A percentile compares a stretch with the other conserved stretches of the same genome.
phyloP scores from a whole-genome alignment of 2,888 invertebrate species.

The Axea sp. region DNA sequence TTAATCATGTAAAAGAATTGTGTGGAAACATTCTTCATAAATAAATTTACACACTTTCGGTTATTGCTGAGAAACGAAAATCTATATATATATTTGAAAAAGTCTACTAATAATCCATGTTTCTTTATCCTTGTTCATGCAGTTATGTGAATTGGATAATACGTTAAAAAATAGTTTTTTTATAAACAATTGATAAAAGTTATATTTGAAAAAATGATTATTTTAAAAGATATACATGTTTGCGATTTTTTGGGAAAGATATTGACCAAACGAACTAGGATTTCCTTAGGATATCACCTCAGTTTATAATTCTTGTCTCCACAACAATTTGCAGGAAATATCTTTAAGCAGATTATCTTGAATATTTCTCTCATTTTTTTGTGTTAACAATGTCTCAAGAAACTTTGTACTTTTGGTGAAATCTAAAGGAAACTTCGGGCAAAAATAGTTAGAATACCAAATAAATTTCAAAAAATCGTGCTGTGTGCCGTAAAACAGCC shows the following conservation, averaged over 20 bases:
- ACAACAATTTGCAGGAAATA: conserved; percentile 59
- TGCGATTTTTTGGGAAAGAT: conserved; percentile 52
- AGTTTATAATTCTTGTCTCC: conserved; percentile 62
- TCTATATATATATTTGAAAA: no score
- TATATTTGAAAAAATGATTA: conserved; percentile 18
- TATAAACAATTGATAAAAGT: conserved; percentile 12
- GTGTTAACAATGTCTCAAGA: conserved; percentile 53
- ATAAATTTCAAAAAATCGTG: conserved; percentile 57
- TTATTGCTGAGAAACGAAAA: no score
- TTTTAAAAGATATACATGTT: conserved; percentile 32
- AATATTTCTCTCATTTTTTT: conserved; percentile 58
- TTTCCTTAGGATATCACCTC: conserved; percentile 50
- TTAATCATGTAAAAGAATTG: no score
- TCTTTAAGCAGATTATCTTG: conserved; percentile 58
- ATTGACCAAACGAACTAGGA: conserved; percentile 46
- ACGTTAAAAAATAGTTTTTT: no score
- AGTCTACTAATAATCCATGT: no score
- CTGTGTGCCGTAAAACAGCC: conserved; percentile 50
- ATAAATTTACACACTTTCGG: no score
- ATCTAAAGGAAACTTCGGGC: conserved; percentile 55
- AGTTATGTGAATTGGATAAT: no score
- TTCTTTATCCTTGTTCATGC: no score
- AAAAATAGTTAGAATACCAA: conserved; percentile 49
- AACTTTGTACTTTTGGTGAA: conserved; percentile 55
- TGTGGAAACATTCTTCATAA: no score